A percentile compares a stretch with the other conserved stretches of the same genome.
Evolutionary conservation across 2,797 vertebrate species (phyloP).

Genomic region (Lycodopsis pacificus): DNA sequence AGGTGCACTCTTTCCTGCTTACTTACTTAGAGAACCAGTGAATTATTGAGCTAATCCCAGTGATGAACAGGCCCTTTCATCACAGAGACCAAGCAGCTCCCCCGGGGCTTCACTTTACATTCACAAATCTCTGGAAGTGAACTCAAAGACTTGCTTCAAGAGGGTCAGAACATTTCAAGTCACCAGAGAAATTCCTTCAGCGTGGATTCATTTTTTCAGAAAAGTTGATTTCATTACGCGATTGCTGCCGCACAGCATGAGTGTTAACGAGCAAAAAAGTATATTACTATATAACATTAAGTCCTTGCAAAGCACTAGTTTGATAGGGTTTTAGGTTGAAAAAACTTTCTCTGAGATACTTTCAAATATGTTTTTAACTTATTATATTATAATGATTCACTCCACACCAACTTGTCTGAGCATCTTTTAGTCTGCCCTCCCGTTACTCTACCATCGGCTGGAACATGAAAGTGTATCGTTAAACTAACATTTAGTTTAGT

Average conservation of each 20-base stretch:
- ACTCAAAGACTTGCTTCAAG: conserved; percentile 17
- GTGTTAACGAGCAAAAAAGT: not conserved
- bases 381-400: not conserved
- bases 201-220: not conserved
- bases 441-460: not conserved
- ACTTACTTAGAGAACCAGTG: conserved; percentile 42
- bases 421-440: not conserved
- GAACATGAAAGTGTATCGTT: not conserved
- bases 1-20: conserved; percentile 30
- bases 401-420: not conserved
- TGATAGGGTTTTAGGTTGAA: not conserved
- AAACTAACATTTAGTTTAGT: not conserved
- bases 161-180: conserved; percentile 4
- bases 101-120: conserved; percentile 46
- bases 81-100: conserved; percentile 50
- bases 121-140: conserved; percentile 43
- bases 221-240: not conserved
- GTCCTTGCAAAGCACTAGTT: not conserved
- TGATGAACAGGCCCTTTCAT: conserved; percentile 58
- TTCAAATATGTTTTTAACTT: not conserved
- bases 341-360: not conserved
- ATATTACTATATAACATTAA: not conserved
- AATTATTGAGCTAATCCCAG: conserved; percentile 67
- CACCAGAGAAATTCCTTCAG: not conserved
- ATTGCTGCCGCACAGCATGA: not conserved